These are phyloP conservation scores for Fistularia commersonii DNA, from an alignment of 2,797 vertebrate species.

Conservation along the genomic window DNA sequence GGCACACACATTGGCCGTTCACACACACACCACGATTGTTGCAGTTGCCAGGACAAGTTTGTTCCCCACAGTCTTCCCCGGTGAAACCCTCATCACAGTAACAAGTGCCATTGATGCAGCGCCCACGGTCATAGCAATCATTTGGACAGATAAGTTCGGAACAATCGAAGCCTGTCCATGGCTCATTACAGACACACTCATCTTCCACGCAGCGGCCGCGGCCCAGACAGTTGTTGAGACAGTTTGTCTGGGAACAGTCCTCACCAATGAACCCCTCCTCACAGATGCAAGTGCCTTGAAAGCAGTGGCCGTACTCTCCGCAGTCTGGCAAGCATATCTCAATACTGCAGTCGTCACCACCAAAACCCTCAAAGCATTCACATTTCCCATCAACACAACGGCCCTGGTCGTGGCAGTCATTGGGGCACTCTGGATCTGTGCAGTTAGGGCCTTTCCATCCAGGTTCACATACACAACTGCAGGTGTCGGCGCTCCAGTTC, in stretches of 20 bases:
- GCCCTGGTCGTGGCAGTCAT: constrained; percentile 95
- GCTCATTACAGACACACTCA: constrained; percentile 86
- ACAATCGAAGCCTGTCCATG: constrained; percentile 93
- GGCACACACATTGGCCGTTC: constrained; percentile 85
- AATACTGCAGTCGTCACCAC: constrained; percentile 82
- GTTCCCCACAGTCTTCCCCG: constrained; percentile 86
- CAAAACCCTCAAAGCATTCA: constrained; percentile 88
- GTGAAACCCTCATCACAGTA: constrained; percentile 87
- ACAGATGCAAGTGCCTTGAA: constrained; percentile 85
- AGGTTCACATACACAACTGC: constrained; percentile 82
- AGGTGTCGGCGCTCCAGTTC: constrained; percentile 86
- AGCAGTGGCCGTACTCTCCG: constrained; percentile 81
- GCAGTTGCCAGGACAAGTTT: constrained; percentile 85
- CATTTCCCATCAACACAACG: constrained; percentile 87
- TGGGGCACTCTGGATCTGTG: constrained; percentile 82
- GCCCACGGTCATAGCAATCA: constrained; percentile 91
- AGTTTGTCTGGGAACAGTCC: constrained; percentile 85
- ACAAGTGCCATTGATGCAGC: constrained; percentile 91
- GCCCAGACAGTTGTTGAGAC: constrained; percentile 87
- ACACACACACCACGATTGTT: constrained; percentile 80
- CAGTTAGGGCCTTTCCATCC: constrained; percentile 89
- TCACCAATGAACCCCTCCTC: constrained; percentile 82
- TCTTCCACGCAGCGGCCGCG: constrained; percentile 87
- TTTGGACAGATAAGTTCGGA: constrained; percentile 92
- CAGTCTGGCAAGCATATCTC: constrained; percentile 86